Percentiles rank a stretch among this genome's conserved stretches.
Evolutionary conservation across 2,888 invertebrate species (phyloP).

Genomic region (Eucera pruinosa): DNA sequence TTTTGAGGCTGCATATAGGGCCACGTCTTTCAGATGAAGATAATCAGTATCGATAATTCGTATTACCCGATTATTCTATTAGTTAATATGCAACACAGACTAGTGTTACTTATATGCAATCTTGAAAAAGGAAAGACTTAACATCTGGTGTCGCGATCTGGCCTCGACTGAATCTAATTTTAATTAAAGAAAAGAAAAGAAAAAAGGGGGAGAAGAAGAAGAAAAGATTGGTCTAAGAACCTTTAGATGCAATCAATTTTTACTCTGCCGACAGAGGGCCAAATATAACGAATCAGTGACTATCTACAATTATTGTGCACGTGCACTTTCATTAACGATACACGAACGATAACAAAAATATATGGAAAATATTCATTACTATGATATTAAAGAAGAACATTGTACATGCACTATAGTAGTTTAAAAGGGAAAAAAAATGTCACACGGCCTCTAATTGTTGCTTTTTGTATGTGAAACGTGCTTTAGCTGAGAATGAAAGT

Average conservation of each 20-base stretch:
- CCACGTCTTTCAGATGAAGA: slow-evolving; percentile 39
- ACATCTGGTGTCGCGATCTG: slow-evolving; percentile 73
- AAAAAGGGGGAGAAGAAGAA: slow-evolving; percentile 6
- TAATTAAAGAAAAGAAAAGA: slow-evolving; percentile 68
- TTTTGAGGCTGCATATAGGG: slow-evolving; percentile 66
- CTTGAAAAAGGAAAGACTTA: slow-evolving; percentile 51
- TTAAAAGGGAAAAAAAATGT: slow-evolving; percentile 71
- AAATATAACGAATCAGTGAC: slow-evolving; percentile 74
- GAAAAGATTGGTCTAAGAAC: slow-evolving; percentile 62
- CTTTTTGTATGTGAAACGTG: slow-evolving; percentile 83
- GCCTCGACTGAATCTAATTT: slow-evolving; percentile 79
- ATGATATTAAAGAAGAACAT: slow-evolving; percentile 73
- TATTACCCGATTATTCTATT: slow-evolving; percentile 35
- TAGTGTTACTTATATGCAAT: slow-evolving; percentile 62
- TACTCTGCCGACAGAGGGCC: slow-evolving; percentile 79
- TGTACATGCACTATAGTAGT: slow-evolving; percentile 81
- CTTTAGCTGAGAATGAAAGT: slow-evolving; percentile 77
- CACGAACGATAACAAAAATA: slow-evolving; percentile 65
- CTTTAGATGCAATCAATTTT: slow-evolving; percentile 73
- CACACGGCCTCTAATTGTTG: slow-evolving; percentile 84
- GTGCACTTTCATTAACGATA: slow-evolving; percentile 66
- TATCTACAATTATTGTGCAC: slow-evolving; percentile 70
- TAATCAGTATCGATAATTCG: slow-evolving; percentile 38
- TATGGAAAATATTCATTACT: slow-evolving; percentile 72
- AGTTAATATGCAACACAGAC: slow-evolving; percentile 20